Percentiles rank a stretch among this genome's conserved stretches.
These are phyloP conservation scores for Chaenodraco wilsoni DNA, from an alignment of 2,797 vertebrate genomes.

Conservation along the genomic window DNA sequence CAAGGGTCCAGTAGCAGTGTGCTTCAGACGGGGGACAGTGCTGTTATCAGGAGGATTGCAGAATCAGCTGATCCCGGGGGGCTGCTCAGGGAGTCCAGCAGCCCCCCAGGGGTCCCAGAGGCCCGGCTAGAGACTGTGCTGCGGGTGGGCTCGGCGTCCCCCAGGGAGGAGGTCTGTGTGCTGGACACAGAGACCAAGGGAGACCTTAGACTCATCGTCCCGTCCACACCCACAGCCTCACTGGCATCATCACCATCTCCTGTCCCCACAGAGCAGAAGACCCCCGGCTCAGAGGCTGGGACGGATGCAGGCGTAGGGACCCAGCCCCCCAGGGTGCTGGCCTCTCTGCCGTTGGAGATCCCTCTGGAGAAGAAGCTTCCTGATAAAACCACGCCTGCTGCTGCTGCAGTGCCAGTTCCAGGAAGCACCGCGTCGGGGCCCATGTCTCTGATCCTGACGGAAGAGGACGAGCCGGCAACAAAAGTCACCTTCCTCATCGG, in stretches of 20 bases:
- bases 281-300: slow-evolving; percentile 62
- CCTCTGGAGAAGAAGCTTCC: slow-evolving; percentile 92
- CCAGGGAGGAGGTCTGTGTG: slow-evolving; percentile 71
- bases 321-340: slow-evolving; percentile 59
- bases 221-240: slow-evolving; percentile 11
- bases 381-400: slow-evolving; percentile 83
- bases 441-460: slow-evolving; percentile 76
- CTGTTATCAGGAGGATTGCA: slow-evolving; percentile 52
- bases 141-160: slow-evolving; percentile 79
- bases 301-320: slow-evolving; percentile 64
- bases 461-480: slow-evolving; percentile 80
- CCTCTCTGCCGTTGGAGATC: slow-evolving; percentile 72
- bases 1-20: slow-evolving; percentile 76
- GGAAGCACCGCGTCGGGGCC: slow-evolving; percentile 40
- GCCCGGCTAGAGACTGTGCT: slow-evolving; percentile 85
- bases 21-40: slow-evolving; percentile 61
- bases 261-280: slow-evolving; percentile 63
- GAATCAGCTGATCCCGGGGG: slow-evolving; percentile 38
- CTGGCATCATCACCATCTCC: slow-evolving; percentile 41
- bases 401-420: slow-evolving; percentile 45
- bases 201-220: slow-evolving; percentile 26
- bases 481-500: slow-evolving; percentile 98
- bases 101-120: slow-evolving; percentile 71
- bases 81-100: slow-evolving; percentile 74
- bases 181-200: slow-evolving; percentile 60